These are phyloP conservation scores for Henicopernis longicauda DNA, from an alignment of 2,113 vertebrate genomes.

Conservation along the genomic window DNA sequence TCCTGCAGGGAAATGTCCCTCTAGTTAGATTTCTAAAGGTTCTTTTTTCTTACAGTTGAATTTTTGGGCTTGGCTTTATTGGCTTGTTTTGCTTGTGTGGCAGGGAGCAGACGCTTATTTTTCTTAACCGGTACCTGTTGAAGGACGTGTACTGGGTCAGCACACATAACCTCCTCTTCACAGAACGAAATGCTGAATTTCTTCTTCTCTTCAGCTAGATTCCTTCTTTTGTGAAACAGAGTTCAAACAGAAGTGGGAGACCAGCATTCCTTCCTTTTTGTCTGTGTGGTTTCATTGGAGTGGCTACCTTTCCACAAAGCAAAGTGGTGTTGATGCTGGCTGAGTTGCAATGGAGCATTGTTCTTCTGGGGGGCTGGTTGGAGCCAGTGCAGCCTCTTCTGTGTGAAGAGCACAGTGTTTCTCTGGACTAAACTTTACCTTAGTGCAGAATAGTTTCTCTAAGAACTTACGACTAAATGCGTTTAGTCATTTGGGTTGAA, in stretches of 20 bases:
- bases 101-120: background rate
- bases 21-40: background rate
- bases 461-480: background rate
- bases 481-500: background rate
- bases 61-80: background rate
- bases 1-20: background rate
- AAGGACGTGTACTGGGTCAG: background rate
- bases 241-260: background rate
- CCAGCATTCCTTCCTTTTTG: background rate
- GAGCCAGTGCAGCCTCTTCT: background rate
- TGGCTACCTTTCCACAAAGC: background rate
- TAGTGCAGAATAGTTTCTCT: no score
- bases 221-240: background rate
- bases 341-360: no score
- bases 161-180: background rate
- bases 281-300: background rate
- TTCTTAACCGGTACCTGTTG: background rate
- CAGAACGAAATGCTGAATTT: fast-evolving
- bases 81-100: background rate
- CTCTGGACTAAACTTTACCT: background rate
- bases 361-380: background rate
- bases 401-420: background rate
- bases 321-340: background rate
- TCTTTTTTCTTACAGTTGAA: background rate
- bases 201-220: background rate